A percentile compares a stretch with the other conserved stretches of the same genome.
Evolutionary conservation across 92 coral and sea anemone genomes (phyloP).

Genomic region (Bergia sp.): DNA sequence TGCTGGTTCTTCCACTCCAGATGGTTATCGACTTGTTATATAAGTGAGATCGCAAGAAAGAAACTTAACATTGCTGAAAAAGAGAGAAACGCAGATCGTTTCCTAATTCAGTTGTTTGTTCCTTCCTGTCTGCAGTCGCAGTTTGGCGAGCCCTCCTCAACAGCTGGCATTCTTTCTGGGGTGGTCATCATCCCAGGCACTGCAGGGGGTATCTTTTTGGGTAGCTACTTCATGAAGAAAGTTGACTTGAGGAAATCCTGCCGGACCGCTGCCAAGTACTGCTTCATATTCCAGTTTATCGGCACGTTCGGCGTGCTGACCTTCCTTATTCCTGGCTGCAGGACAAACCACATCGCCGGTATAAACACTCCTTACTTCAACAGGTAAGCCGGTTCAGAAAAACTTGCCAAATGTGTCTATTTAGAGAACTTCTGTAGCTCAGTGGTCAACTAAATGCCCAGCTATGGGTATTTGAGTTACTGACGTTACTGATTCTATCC

Average conservation of each 20-base stretch:
- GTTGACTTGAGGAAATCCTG: constrained; percentile 89
- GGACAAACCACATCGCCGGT: constrained; percentile 90
- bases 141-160: constrained; percentile 90
- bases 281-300: constrained; percentile 91
- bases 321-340: constrained; percentile 96
- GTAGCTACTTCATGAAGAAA: constrained; percentile 92
- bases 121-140: constrained; percentile 58
- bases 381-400: constrained; percentile 44
- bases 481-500: constrained; percentile 10
- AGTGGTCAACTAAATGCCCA: too few species aligned
- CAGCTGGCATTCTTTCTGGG: constrained; percentile 96
- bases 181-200: constrained; percentile 95
- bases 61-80: background rate
- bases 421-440: too few species aligned
- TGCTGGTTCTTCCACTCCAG: background rate
- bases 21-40: too few species aligned
- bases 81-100: too few species aligned
- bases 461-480: constrained; percentile 8
- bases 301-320: constrained; percentile 97
- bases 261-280: constrained; percentile 91
- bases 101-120: background rate
- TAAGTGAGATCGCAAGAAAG: background rate
- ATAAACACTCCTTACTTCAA: constrained; percentile 75
- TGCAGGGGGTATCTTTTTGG: constrained; percentile 99
- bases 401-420: too few species aligned